phyloP scores from a whole-genome alignment of 2,113 vertebrate genomes.

The Nothobranchius kuhntae region DNA sequence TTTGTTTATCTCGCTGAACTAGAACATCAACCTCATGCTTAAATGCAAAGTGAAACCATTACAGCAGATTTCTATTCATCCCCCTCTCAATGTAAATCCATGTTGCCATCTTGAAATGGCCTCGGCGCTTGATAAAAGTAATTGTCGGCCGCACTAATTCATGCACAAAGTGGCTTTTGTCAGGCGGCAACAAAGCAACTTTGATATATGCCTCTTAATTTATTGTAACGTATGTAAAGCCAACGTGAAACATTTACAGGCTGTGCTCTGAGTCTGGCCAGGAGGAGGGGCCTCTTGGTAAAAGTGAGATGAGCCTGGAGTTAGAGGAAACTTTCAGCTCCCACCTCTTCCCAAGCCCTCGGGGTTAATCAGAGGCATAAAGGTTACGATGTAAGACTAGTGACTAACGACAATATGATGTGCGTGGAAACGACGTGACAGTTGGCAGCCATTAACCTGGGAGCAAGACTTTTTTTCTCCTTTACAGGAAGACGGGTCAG shows the following conservation, averaged over 20 bases:
- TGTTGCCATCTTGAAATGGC: slow-evolving; percentile 85
- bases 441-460: slow-evolving; percentile 77
- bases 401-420: slow-evolving; percentile 82
- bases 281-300: slow-evolving; percentile 71
- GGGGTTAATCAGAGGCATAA: slow-evolving; percentile 85
- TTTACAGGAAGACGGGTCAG: slow-evolving; percentile 45
- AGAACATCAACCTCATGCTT: slow-evolving; percentile 23
- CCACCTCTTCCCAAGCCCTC: slow-evolving; percentile 62
- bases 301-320: slow-evolving; percentile 55
- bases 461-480: slow-evolving; percentile 49
- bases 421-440: slow-evolving; percentile 75
- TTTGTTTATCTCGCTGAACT: slow-evolving; percentile 1
- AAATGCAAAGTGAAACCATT: slow-evolving; percentile 46
- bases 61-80: slow-evolving; percentile 53
- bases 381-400: slow-evolving; percentile 87
- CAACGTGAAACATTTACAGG: slow-evolving; percentile 94
- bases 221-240: slow-evolving; percentile 96
- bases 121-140: slow-evolving; percentile 83
- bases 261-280: slow-evolving; percentile 89
- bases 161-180: slow-evolving; percentile 91
- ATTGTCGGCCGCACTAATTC: slow-evolving; percentile 90
- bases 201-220: slow-evolving; percentile 95
- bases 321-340: slow-evolving; percentile 54
- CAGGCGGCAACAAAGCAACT: slow-evolving; percentile 85
- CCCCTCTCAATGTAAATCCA: slow-evolving; percentile 86